Evolutionary conservation across 1,140 invertebrate genomes (phyloP).

Genomic region (Myzus persicae): DNA sequence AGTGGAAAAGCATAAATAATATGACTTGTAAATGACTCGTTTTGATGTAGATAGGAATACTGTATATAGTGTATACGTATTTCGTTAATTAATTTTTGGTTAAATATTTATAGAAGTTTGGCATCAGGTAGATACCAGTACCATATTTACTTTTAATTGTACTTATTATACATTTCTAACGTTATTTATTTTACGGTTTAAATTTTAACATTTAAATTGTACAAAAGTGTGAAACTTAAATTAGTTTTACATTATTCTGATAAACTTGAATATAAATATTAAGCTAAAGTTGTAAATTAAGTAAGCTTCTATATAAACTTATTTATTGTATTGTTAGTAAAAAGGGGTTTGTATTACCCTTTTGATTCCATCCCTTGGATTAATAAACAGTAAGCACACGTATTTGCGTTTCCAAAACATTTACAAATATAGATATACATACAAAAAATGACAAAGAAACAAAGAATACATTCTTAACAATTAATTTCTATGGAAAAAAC

Average conservation of each 20-base stretch:
- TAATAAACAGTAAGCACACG: neutral
- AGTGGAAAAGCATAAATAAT: neutral
- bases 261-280: conserved; percentile 34
- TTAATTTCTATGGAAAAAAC: neutral
- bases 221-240: neutral
- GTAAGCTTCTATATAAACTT: conserved; percentile 10
- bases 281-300: conserved; percentile 16
- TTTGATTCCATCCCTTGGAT: conserved; percentile 21
- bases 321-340: conserved; percentile 33
- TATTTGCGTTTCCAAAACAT: neutral
- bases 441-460: neutral
- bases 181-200: neutral
- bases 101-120: neutral
- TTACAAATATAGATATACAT: neutral
- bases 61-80: too few relatives aligned
- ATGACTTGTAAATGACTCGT: neutral
- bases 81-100: neutral
- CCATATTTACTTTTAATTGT: neutral
- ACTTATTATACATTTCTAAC: neutral
- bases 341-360: conserved; percentile 10
- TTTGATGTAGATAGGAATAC: neutral
- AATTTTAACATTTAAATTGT: neutral
- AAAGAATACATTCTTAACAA: neutral
- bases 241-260: conserved; percentile 17
- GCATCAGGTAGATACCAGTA: neutral